These are phyloP conservation scores for Anastrepha obliqua DNA, from an alignment of 1,140 invertebrate species.

Conservation along the genomic window DNA sequence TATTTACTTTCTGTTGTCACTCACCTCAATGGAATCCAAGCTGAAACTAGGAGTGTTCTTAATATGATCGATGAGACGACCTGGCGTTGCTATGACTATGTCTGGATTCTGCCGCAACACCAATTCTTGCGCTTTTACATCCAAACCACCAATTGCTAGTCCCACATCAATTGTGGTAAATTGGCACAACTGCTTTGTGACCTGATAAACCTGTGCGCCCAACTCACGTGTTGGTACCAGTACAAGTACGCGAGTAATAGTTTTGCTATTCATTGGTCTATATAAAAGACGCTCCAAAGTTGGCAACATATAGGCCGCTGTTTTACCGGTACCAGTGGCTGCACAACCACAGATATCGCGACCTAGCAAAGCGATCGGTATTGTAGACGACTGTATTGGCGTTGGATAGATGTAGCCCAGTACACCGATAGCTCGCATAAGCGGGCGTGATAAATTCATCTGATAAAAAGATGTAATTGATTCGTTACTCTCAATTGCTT, in stretches of 20 bases:
- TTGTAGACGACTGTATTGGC: conserved; percentile 95
- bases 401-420: conserved; percentile 95
- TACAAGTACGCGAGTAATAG: conserved; percentile 90
- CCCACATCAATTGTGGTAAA: conserved; percentile 89
- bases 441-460: conserved; percentile 93
- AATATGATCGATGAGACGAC: conserved; percentile 97
- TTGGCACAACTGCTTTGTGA: conserved; percentile 92
- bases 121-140: conserved; percentile 94
- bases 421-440: conserved; percentile 90
- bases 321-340: conserved; percentile 98
- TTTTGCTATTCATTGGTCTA: conserved; percentile 78
- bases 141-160: conserved; percentile 92
- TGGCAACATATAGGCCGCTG: conserved; percentile 98
- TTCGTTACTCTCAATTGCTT: conserved; percentile 81
- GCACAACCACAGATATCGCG: conserved; percentile 73
- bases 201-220: conserved; percentile 93
- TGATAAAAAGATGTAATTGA: conserved; percentile 88
- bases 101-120: conserved; percentile 93
- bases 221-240: conserved; percentile 97
- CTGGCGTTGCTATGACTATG: conserved; percentile 98
- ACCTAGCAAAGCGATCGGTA: conserved; percentile 92
- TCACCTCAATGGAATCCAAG: conserved; percentile 92
- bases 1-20: background rate
- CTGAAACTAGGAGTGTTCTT: conserved; percentile 95
- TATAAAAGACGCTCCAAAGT: conserved; percentile 95